Base-by-base conservation (phyloP, 2,888 invertebrate species). In the Rhagonycha fulva region DNA sequence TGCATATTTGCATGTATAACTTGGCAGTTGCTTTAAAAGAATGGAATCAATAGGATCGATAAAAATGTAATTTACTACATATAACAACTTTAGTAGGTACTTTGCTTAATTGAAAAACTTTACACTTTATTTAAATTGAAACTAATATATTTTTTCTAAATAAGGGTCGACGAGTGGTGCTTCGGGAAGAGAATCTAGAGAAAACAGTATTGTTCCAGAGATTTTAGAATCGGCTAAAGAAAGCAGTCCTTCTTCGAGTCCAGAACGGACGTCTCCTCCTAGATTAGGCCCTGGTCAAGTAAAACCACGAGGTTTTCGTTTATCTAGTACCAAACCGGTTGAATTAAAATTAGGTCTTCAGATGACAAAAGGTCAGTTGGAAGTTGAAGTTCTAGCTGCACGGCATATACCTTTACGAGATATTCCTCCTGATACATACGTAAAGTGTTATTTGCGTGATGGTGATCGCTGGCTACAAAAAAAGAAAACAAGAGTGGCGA, bases 381-480 rank as follows among this genome's bases (percentile, higher is more conserved):
- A 97, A 87, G 94, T 98, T 24, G 97, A 97, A 90, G 91, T 95
- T 28, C 91, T 94, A 75, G 91, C 92, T 81, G 95, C 93, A 1
- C 89, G 92, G 81, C 93, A 92, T 82, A 92, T 95, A 78, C 90
- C 91, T 70, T 90, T 90, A 23, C 92, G 92, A 74, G 94, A 94
- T 83, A 93, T 93, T 71, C 92, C 93, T 81, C 90, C 93, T 86
- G 97, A 98, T 87, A 97, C 97, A 19, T 98, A 98, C 89, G 96
- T 97, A 72, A 97, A 98, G 89, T 97, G 96, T 81, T 97, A 97
- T 86, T 90, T 97, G 76, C 93, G 96, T 76, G 96, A 97, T 85
- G 95, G 95, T 24, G 96, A 96, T 80, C 93, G 95, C 81, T 94
- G 96, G 92, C 89, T 97, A 76, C 96, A 96, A 87, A 97, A 97